Evolutionary conservation across 2,113 vertebrate genomes (phyloP), one percentile per base, ranked within the genome.

Genomic region (Neodontobutis hainanensis): DNA sequence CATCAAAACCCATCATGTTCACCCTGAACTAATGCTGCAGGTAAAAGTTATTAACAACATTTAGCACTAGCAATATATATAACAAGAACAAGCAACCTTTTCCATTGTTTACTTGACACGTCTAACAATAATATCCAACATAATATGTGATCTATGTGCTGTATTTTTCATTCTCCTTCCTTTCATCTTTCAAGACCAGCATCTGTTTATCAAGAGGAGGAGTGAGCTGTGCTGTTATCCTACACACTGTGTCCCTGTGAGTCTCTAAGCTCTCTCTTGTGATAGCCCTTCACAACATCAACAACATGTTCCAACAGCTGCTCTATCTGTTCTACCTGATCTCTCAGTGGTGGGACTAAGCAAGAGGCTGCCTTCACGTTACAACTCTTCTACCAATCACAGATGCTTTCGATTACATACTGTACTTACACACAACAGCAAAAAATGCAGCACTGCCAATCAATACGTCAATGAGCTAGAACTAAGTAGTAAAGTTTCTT

Each of bases 251-350:
- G 19, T 6, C 19, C 11, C 14, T 34, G 34, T 27, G 14, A 60
- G 15, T 38, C 47, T 61, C 15, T 27, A 27, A 27, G 19, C 45
- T 2, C 27, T 74, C 36, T 62, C 27, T n/a, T 44, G 36, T 51
- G 62, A 53, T 14, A 3, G 4, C 40, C 48, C 15, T 44, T 55
- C 19, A 52, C 19, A n/a, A 5, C 32, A 64, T 12, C 38, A 58
- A 55, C 64, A 36, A 14, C 45, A 27, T 60, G 62, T 53, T 67
- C 47, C 43, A 68, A 11, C 57, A 75, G 19, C 59, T 50, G 32
- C n/a, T 7, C 2, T 44, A 48, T 27, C 19, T 27, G 19, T 27
- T 27, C 19, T 1, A 27, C 27, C 42, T 36, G 5, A 51, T 68
- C 27, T 51, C 59, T 32, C 14, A 43, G 72, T 36, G 44, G 4